Evolutionary conservation across 2,113 vertebrate genomes (phyloP).

Genomic region (Plecturocebus donacophilus): DNA sequence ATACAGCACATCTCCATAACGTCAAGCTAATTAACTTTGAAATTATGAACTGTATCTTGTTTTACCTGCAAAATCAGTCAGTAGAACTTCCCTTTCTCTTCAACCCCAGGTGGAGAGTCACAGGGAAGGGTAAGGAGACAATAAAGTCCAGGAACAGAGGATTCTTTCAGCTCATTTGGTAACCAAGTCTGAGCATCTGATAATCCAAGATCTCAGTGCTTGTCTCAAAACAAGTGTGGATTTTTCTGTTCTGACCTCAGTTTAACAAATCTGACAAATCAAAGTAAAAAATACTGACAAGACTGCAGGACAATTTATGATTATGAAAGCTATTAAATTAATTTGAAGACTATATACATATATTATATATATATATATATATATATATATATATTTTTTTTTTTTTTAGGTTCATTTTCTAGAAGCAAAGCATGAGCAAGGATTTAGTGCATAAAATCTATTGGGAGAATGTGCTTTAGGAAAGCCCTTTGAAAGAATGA

Average conservation of each 20-base stretch:
- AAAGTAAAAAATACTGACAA: not conserved
- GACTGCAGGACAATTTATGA: not conserved
- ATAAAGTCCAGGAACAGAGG: not conserved
- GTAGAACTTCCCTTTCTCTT: not conserved
- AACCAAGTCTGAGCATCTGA: not conserved
- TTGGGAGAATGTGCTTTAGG: not conserved
- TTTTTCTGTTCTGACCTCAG: not conserved
- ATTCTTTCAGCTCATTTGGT: not conserved
- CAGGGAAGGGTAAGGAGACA: accelerated
- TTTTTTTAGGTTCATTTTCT: not conserved
- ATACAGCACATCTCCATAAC: not conserved
- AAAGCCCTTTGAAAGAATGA: not conserved
- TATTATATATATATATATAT: too few relatives aligned
- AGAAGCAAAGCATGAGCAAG: not conserved
- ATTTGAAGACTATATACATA: not conserved
- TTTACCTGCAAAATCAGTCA: not conserved
- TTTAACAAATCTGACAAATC: not conserved
- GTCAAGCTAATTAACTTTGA: not conserved
- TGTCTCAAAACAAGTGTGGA: not conserved
- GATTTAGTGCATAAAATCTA: not conserved
- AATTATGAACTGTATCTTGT: not conserved
- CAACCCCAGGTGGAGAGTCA: not conserved
- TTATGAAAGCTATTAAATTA: not conserved
- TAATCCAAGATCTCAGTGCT: not conserved
- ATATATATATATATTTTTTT: too few relatives aligned